Base-by-base conservation (phyloP, 2,797 vertebrate species). In the Labroides dimidiatus region DNA sequence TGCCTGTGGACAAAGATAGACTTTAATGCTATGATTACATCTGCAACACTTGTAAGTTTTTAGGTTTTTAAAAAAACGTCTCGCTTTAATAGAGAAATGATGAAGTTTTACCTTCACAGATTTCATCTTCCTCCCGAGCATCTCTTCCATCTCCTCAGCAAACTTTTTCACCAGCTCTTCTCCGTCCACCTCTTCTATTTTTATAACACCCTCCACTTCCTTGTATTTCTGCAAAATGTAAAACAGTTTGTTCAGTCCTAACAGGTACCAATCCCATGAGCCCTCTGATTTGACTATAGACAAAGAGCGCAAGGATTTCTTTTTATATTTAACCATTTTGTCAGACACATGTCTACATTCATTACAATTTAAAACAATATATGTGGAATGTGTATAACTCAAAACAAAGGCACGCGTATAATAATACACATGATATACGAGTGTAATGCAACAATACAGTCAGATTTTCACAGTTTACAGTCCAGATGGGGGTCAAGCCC, bases 61-160 rank as follows among this genome's bases (percentile, higher is more conserved):
- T n/a, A n/a, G n/a, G n/a, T n/a, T n/a, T n/a, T n/a, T n/a, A n/a
- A n/a, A n/a, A n/a, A n/a, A n/a, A n/a, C n/a, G n/a, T n/a, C n/a
- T n/a, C n/a, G n/a, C n/a, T n/a, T n/a, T n/a, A n/a, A n/a, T n/a
- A n/a, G n/a, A n/a, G n/a, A n/a, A n/a, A n/a, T n/a, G n/a, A n/a
- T n/a, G n/a, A n/a, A 27, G 14, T 5, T 14, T 69, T 90, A 99
- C 97, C 96, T 99, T 94, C 11, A 99, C 95, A 0, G 97, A 97
- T 82, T 97, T 96, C 30, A 97, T 96, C 83, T 99, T 99, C 81
- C 97, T 95, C 68, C 92, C 94, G 1, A 99, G 94, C 97, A 98
- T 99, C 77, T 88, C 94, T 85, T 98, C 96, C 98, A 99, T 99
- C 87, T 97, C 96, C 74, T 97, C 95, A 0, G 96, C 96, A 86